A percentile compares a stretch with the other conserved stretches of the same genome.
Evolutionary conservation across 92 coral and sea anemone species (phyloP).

Genomic region (Palythoa caribaeorum): DNA sequence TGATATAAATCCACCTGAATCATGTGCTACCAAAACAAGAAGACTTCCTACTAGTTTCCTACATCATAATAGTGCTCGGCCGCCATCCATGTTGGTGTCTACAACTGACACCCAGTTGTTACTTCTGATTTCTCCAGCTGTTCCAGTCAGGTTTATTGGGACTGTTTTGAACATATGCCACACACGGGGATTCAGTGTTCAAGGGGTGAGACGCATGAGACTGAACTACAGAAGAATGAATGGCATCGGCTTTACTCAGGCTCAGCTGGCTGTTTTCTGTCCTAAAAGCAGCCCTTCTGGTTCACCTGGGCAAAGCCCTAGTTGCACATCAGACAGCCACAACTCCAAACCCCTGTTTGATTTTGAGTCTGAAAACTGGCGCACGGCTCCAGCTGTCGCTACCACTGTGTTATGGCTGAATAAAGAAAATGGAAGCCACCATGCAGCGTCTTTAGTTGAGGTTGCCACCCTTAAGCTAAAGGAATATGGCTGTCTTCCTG

Average conservation of each 20-base stretch:
- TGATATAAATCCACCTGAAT: constrained; percentile 30
- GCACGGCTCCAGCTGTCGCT: constrained; percentile 55
- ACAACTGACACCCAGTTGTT: constrained; percentile 73
- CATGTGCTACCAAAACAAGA: constrained; percentile 44
- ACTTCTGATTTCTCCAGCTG: constrained; percentile 81
- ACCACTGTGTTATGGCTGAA: constrained; percentile 81
- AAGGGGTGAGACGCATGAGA: constrained; percentile 78
- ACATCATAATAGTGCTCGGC: constrained; percentile 72
- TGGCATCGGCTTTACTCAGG: constrained; percentile 82
- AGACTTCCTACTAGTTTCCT: constrained; percentile 73
- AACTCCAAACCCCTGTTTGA: constrained; percentile 18
- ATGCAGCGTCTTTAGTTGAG: constrained; percentile 69
- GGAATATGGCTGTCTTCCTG: constrained; percentile 56
- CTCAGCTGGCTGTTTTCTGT: constrained; percentile 81
- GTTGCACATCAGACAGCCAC: not conserved
- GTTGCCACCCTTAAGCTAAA: constrained; percentile 55
- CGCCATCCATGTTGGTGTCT: constrained; percentile 86
- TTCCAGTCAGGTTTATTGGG: constrained; percentile 85
- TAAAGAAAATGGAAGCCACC: constrained; percentile 89
- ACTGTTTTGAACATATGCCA: constrained; percentile 72
- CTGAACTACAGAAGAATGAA: constrained; percentile 69
- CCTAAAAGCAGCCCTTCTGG: constrained; percentile 57
- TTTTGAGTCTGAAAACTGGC: constrained; percentile 51
- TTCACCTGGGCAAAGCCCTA: constrained; percentile 41
- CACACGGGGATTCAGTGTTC: constrained; percentile 78